phyloP scores from a whole-genome alignment of 2,888 invertebrate species.

The Deroplatys truncata region DNA sequence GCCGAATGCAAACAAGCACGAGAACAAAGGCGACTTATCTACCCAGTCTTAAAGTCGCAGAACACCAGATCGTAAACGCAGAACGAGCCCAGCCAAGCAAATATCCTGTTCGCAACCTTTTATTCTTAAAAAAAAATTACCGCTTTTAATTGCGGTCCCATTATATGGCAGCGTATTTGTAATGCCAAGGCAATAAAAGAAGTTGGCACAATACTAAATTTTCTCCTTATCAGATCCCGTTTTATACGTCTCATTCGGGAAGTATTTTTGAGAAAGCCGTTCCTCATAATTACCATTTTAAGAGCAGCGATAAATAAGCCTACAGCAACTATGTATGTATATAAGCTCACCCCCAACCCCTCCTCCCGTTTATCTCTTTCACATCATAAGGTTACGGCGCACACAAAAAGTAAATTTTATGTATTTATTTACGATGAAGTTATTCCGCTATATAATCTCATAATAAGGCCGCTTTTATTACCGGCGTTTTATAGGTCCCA shows the following conservation, averaged over 20 bases:
- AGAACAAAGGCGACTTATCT: neutral
- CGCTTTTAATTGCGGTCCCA: neutral
- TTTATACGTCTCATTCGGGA: neutral
- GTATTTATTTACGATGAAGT: slow-evolving; percentile 36
- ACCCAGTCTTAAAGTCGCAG: neutral
- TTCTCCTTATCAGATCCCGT: neutral
- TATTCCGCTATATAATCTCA: slow-evolving; percentile 30
- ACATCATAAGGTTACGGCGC: slow-evolving; percentile 2
- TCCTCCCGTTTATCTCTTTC: slow-evolving; percentile 6
- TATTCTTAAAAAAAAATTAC: neutral
- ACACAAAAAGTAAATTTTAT: slow-evolving; percentile 19
- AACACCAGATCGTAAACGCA: too few species aligned
- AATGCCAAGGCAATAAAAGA: neutral
- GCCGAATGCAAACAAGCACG: neutral
- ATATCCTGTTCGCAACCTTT: neutral
- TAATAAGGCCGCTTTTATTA: slow-evolving; percentile 30
- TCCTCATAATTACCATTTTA: slow-evolving; percentile 22
- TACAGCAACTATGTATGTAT: slow-evolving; percentile 10
- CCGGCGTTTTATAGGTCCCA: slow-evolving; percentile 32
- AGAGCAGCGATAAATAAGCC: slow-evolving; percentile 12
- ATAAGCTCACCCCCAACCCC: neutral
- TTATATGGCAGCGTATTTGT: neutral
- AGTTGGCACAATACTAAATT: neutral
- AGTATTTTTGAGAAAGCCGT: neutral
- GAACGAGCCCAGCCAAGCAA: neutral